phyloP scores from a whole-genome alignment of 2,888 invertebrate genomes.

The Stegana nigrithorax region DNA sequence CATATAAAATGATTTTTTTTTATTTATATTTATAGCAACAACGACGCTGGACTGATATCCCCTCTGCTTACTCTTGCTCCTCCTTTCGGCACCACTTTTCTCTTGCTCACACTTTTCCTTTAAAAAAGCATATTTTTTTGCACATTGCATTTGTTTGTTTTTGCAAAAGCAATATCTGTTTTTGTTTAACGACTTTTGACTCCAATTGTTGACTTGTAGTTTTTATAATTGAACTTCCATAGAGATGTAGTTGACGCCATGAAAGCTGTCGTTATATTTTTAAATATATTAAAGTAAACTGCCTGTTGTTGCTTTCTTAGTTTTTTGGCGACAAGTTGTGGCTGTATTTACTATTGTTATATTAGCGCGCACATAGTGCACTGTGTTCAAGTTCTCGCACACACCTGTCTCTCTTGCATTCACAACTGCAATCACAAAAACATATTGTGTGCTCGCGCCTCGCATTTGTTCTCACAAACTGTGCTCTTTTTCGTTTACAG shows the following conservation, averaged over 20 bases:
- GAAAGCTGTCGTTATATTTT: too few species aligned
- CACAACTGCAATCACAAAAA: too few species aligned
- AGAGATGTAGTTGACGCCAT: background rate
- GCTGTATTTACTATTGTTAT: background rate
- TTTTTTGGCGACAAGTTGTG: background rate
- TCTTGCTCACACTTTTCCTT: conserved; percentile 1
- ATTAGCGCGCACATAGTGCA: background rate
- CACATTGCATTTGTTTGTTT: background rate
- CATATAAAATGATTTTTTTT: conserved; percentile 52
- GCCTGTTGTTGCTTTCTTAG: too few species aligned
- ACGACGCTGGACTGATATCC: background rate
- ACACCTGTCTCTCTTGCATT: background rate
- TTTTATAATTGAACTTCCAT: conserved; percentile 18
- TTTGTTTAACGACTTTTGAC: background rate
- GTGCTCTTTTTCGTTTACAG: conserved; percentile 44
- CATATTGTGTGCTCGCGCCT: too few species aligned
- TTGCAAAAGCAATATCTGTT: background rate
- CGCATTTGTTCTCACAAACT: too few species aligned
- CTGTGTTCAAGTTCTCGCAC: too few species aligned
- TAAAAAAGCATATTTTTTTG: too few species aligned
- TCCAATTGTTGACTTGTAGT: conserved; percentile 9
- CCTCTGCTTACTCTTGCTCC: background rate
- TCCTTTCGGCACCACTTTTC: background rate
- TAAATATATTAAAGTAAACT: too few species aligned
- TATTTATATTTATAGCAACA: background rate